Evolutionary conservation across 1,140 invertebrate genomes (phyloP), one percentile per base, ranked within the genome.

Genomic region (Macrocentrus cingulum): DNA sequence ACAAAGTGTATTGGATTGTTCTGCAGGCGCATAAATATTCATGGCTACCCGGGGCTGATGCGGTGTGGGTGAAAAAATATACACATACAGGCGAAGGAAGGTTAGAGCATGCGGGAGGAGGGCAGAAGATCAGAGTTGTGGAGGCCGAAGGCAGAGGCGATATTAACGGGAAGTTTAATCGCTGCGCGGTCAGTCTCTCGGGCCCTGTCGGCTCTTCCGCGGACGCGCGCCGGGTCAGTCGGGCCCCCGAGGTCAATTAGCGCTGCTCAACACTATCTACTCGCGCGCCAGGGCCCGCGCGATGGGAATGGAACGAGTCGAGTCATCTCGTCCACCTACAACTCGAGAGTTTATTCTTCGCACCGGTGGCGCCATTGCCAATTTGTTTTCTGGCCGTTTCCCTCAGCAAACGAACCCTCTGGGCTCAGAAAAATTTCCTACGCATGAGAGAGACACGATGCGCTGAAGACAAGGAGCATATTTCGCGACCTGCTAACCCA

Each of bases 101-200:
- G 13, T 49, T 22, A 39, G 39, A 51, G 58, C 46, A 49, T 15
- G 36, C 41, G 55, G 7, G 41, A 50, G 52, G 32, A 44, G 37
- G 16, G 32, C 25, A 13, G 39, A 19, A 45, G 41, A 32, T 34
- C 34, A 20, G 56, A 45, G 45, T 29, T 9, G 18, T 20, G 37
- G 62, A 57, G 57, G 61, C 58, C 57, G 63, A 60, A 60, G 59
- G 63, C 66, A 63, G 63, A 54, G 57, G 66, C 66, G 65, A 75
- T 76, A 76, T 76, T 76, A 79, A 77, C 73, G 74, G 75, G 70
- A 77, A 75, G 74, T 76, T 76, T 76, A 75, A 76, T 75, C 72
- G 72, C 71, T 62, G 69, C 67, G 65, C 68, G 69, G 72, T 74
- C 67, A 65, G 68, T 74, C 71, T 69, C 18, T 19, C 44, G 22